These are phyloP conservation scores for Epiblema foenella DNA, from an alignment of 2,888 invertebrate species.

Conservation along the genomic window DNA sequence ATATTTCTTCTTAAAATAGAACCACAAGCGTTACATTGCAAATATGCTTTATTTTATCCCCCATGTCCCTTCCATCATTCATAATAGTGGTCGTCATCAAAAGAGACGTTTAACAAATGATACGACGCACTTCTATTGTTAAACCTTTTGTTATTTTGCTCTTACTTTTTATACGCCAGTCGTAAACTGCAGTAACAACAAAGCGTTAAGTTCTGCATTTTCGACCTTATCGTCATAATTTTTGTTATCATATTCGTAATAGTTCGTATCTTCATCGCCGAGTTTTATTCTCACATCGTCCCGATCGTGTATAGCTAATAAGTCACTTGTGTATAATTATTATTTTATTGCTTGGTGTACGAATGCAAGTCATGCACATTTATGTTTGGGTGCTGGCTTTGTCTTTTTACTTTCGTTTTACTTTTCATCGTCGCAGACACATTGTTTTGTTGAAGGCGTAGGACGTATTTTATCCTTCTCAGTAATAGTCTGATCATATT, in stretches of 20 bases:
- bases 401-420: slow-evolving; percentile 61
- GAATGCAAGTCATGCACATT: slow-evolving; percentile 76
- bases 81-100: slow-evolving; percentile 81
- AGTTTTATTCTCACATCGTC: slow-evolving; percentile 68
- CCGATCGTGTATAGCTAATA: slow-evolving; percentile 77
- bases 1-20: slow-evolving; percentile 20
- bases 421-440: slow-evolving; percentile 61
- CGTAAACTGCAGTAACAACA: slow-evolving; percentile 56
- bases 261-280: slow-evolving; percentile 38
- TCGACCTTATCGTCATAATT: slow-evolving; percentile 43
- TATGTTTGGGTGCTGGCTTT: slow-evolving; percentile 69
- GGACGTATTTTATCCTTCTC: slow-evolving; percentile 62
- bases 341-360: slow-evolving; percentile 79
- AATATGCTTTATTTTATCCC: slow-evolving; percentile 64
- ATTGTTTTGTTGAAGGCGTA: slow-evolving; percentile 70
- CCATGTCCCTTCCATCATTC: slow-evolving; percentile 74
- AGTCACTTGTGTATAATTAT: slow-evolving; percentile 84
- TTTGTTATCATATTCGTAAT: slow-evolving; percentile 47
- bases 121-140: slow-evolving; percentile 81
- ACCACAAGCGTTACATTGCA: slow-evolving; percentile 52
- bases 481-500: slow-evolving; percentile 61
- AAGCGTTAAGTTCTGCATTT: slow-evolving; percentile 44
- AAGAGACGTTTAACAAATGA: slow-evolving; percentile 85
- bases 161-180: slow-evolving; percentile 58
- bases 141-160: slow-evolving; percentile 79